phyloP scores from a whole-genome alignment of 2,113 vertebrate species.

The Galbula dea region DNA sequence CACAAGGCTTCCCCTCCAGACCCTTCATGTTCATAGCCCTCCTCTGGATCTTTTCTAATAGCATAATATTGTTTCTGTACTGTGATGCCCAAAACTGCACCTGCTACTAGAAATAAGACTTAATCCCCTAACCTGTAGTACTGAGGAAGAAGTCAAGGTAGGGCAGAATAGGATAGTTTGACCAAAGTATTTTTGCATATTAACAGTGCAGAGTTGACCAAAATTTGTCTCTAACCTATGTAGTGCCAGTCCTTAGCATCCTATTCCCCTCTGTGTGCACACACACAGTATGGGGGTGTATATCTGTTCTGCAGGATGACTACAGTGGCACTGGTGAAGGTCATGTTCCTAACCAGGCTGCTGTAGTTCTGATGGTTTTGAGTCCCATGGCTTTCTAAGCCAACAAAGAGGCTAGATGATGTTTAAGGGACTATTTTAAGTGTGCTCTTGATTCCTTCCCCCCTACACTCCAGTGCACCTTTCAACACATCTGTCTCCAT shows the following conservation, averaged over 20 bases:
- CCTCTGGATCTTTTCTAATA: no score
- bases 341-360: neutral
- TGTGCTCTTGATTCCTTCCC: neutral
- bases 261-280: accelerated
- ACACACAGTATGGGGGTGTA: accelerated
- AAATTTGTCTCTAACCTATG: neutral
- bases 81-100: no score
- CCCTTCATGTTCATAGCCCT: no score
- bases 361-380: neutral
- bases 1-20: no score
- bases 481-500: neutral
- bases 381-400: neutral
- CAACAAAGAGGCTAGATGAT: neutral
- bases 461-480: neutral
- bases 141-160: neutral
- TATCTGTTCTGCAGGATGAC: neutral
- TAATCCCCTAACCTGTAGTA: neutral
- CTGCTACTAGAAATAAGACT: neutral
- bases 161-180: neutral
- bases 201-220: neutral
- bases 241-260: neutral
- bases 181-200: neutral
- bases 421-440: neutral
- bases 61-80: no score
- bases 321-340: neutral